Percentiles rank a stretch among this genome's conserved stretches.
Conservation (phyloP, 2,113 vertebrate genomes). For the Hyperopisus bebe region DNA sequence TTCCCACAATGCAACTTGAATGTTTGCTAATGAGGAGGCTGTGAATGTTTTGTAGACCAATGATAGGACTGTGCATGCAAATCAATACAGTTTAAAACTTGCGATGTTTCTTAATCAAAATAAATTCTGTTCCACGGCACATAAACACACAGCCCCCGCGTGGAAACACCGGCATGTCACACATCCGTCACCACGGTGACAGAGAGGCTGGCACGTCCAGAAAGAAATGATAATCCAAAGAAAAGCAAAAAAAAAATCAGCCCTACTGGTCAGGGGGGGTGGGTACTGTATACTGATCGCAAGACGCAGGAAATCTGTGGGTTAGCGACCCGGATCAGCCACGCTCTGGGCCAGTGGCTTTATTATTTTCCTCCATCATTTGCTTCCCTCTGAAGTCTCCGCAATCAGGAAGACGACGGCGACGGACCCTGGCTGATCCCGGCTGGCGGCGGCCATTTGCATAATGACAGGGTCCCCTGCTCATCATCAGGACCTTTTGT, state of each 20-base stretch:
- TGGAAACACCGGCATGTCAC: neutral
- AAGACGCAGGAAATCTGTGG: slow-evolving; percentile 10
- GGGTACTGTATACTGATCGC: neutral
- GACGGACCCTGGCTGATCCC: slow-evolving; percentile 80
- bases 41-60: neutral
- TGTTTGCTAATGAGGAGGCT: slow-evolving; percentile 34
- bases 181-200: neutral
- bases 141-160: neutral
- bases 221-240: neutral
- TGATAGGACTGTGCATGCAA: neutral
- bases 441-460: slow-evolving; percentile 80
- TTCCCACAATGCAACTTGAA: slow-evolving; percentile 28
- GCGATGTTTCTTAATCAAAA: neutral
- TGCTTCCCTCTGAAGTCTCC: slow-evolving; percentile 58
- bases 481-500: slow-evolving; percentile 80
- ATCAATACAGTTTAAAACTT: neutral
- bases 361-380: neutral
- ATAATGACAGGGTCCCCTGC: slow-evolving; percentile 81
- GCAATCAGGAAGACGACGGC: slow-evolving; percentile 84
- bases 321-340: slow-evolving; percentile 45
- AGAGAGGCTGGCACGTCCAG: neutral
- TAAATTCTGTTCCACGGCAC: neutral
- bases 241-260: neutral
- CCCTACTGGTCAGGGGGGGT: neutral
- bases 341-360: slow-evolving; percentile 68